phyloP scores from a whole-genome alignment of 2,113 vertebrate genomes.

The Notechis scutatus region DNA sequence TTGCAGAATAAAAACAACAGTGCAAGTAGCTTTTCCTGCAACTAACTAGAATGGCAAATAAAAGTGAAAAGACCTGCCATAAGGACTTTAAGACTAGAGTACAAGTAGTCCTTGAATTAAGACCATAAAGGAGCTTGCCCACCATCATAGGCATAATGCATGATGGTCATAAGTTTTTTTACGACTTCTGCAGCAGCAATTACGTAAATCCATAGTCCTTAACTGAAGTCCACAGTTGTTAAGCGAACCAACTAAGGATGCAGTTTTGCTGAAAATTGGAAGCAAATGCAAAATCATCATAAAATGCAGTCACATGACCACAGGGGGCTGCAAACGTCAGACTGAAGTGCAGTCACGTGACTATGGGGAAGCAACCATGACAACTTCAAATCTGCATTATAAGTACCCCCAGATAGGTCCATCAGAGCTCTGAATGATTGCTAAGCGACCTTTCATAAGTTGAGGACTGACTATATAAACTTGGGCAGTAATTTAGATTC shows the following conservation, averaged over 20 bases:
- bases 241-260: neutral
- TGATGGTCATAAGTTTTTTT: neutral
- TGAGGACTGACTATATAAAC: neutral
- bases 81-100: neutral
- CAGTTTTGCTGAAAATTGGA: neutral
- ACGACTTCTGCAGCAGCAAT: neutral
- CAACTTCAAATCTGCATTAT: neutral
- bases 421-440: neutral
- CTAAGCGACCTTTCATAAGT: neutral
- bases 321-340: neutral
- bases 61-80: neutral
- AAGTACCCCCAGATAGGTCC: neutral
- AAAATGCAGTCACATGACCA: neutral
- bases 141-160: neutral
- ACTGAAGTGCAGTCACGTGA: neutral
- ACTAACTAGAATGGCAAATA: neutral
- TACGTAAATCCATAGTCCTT: neutral
- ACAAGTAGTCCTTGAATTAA: neutral
- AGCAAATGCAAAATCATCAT: neutral
- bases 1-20: neutral
- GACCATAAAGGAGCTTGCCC: neutral
- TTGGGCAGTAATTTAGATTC: neutral
- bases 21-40: neutral
- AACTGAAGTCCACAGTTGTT: neutral
- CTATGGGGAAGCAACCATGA: neutral